Conservation (phyloP, 2,797 vertebrate species). For the Falco columbarius region DNA sequence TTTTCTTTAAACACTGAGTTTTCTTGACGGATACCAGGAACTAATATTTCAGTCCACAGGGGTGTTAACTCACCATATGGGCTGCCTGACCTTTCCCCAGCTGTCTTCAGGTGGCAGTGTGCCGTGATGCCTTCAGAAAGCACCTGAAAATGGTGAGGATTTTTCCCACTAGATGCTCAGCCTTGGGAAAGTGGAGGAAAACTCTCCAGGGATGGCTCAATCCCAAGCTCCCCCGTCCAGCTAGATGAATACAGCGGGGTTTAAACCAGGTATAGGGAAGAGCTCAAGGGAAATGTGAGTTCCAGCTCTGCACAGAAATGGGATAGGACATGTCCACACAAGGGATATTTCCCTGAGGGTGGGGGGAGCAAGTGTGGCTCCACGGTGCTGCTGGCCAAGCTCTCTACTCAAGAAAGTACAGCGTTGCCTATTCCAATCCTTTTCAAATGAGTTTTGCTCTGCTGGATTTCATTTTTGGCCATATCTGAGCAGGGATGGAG, state of each 20-base stretch:
- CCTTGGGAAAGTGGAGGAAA: neutral
- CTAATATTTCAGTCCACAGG: neutral
- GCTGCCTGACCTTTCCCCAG: neutral
- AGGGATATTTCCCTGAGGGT: neutral
- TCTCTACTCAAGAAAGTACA: neutral
- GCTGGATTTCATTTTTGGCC: neutral
- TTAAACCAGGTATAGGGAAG: neutral
- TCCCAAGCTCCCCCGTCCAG: accelerated
- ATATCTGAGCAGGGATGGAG: neutral
- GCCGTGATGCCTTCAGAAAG: neutral
- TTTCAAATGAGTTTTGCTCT: neutral
- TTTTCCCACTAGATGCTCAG: neutral
- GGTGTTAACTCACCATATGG: neutral
- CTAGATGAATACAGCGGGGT: neutral
- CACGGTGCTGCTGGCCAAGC: neutral
- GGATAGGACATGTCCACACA: accelerated
- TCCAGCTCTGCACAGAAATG: neutral
- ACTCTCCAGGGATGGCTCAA: neutral
- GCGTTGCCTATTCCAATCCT: neutral
- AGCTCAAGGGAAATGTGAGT: neutral
- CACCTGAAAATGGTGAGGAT: neutral
- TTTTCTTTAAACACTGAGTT: neutral
- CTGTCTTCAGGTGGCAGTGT: neutral
- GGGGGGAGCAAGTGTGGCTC: neutral
- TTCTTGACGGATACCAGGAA: neutral